These are phyloP conservation scores for Chirona hameri DNA, from an alignment of 2,888 invertebrate genomes.

Conservation along the genomic window DNA sequence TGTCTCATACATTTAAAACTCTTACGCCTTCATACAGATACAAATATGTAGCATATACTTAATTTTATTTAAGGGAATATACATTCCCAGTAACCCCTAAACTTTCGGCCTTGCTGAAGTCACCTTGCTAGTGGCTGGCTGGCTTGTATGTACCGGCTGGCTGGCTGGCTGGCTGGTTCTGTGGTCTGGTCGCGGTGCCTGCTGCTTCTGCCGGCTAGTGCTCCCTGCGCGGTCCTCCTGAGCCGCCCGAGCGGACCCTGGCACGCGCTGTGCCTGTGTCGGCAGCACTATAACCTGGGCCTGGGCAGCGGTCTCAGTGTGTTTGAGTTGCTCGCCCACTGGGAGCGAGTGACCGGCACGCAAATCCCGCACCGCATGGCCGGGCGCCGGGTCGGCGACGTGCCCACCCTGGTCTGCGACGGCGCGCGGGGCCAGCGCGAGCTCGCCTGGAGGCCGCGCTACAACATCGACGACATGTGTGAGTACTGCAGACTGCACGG, in stretches of 20 bases:
- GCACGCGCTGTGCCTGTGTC: background rate
- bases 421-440: conserved; percentile 42
- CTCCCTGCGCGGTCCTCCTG: background rate
- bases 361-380: conserved; percentile 49
- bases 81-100: too few species aligned
- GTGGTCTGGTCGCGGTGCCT: too few species aligned
- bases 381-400: conserved; percentile 54
- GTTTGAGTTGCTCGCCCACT: conserved; percentile 54
- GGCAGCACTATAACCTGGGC: conserved; percentile 56
- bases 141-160: too few species aligned
- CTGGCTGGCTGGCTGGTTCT: too few species aligned
- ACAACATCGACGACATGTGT: conserved; percentile 44
- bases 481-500: conserved; percentile 40
- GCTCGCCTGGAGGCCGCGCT: conserved; percentile 44
- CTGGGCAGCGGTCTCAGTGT: conserved; percentile 57
- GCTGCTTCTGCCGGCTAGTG: background rate
- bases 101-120: too few species aligned
- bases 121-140: too few species aligned
- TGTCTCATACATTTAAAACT: too few species aligned
- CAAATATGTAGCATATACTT: too few species aligned
- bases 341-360: conserved; percentile 55
- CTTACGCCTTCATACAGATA: too few species aligned
- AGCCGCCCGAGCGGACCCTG: background rate
- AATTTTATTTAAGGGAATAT: too few species aligned
- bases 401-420: conserved; percentile 46